Percentiles rank a stretch among this genome's conserved stretches.
Evolutionary conservation across 2,797 vertebrate species (phyloP).

Genomic region (Platyrinchus mystaceus): DNA sequence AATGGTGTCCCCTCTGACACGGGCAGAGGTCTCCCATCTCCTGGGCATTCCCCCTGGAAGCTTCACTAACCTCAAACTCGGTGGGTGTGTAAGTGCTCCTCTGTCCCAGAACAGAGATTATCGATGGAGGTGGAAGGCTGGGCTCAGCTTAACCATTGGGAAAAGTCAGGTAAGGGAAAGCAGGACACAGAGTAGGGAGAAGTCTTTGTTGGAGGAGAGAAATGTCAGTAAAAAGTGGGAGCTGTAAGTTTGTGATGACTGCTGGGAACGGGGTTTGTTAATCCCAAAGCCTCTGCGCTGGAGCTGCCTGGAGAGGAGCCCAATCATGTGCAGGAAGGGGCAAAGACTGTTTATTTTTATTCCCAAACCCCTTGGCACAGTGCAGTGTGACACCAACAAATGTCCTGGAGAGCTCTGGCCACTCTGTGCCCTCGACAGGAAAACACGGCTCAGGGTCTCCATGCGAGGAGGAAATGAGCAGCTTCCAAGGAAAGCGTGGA

Average conservation of each 20-base stretch:
- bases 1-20: fast-evolving
- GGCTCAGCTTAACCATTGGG: background rate
- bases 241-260: fast-evolving
- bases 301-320: background rate
- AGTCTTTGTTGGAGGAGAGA: background rate
- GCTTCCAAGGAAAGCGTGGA: background rate
- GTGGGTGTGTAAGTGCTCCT: background rate
- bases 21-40: background rate
- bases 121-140: background rate
- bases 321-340: fast-evolving
- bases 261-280: background rate
- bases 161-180: background rate
- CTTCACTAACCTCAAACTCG: fast-evolving
- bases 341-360: background rate
- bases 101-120: background rate
- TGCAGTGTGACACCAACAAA: background rate
- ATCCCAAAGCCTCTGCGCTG: background rate
- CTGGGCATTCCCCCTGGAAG: background rate
- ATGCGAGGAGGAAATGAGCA: fast-evolving
- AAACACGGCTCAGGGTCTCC: background rate
- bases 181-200: background rate
- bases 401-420: background rate
- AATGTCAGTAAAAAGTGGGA: fast-evolving
- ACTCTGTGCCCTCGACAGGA: fast-evolving
- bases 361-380: background rate